Percentiles rank a stretch among this genome's conserved stretches.
These are phyloP conservation scores for Bellardia bayeri DNA, from an alignment of 2,888 invertebrate genomes.

Conservation along the genomic window DNA sequence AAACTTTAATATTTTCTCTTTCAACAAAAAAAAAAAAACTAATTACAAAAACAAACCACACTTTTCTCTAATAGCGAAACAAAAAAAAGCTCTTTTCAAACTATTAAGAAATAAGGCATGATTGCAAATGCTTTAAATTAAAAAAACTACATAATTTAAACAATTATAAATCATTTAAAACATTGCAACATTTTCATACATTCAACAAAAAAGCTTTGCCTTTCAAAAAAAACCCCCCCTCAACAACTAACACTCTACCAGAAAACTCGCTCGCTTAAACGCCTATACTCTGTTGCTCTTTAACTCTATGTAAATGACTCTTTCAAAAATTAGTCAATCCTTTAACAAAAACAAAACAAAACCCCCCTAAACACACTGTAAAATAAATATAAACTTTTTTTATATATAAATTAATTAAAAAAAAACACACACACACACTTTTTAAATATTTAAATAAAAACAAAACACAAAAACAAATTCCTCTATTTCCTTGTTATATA, in stretches of 20 bases:
- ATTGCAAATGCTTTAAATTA: not conserved
- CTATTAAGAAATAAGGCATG: constrained; percentile 38
- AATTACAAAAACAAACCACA: constrained; percentile 17
- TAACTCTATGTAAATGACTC: not conserved
- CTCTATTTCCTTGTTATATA: constrained; percentile 42
- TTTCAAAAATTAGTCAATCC: constrained; percentile 27
- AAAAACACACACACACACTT: not conserved
- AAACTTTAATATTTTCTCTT: constrained; percentile 60
- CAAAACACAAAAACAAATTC: constrained; percentile 41
- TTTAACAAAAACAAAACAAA: constrained; percentile 35
- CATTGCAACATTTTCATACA: constrained; percentile 60
- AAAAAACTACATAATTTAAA: constrained; percentile 12
- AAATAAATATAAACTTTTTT: constrained; percentile 13
- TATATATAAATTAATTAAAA: constrained; percentile 26
- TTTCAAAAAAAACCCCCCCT: not conserved
- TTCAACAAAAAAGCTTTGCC: constrained; percentile 30
- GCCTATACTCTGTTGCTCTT: constrained; percentile 6
- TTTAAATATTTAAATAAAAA: constrained; percentile 49
- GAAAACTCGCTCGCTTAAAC: constrained; percentile 28
- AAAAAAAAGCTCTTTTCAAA: constrained; percentile 67
- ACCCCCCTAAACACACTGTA: constrained; percentile 22
- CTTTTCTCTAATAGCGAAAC: not conserved
- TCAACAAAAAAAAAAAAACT: not conserved
- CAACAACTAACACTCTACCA: not conserved
- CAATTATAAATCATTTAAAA: constrained; percentile 33